Conservation (phyloP, 2,797 vertebrate genomes). For the Sparus aurata region DNA sequence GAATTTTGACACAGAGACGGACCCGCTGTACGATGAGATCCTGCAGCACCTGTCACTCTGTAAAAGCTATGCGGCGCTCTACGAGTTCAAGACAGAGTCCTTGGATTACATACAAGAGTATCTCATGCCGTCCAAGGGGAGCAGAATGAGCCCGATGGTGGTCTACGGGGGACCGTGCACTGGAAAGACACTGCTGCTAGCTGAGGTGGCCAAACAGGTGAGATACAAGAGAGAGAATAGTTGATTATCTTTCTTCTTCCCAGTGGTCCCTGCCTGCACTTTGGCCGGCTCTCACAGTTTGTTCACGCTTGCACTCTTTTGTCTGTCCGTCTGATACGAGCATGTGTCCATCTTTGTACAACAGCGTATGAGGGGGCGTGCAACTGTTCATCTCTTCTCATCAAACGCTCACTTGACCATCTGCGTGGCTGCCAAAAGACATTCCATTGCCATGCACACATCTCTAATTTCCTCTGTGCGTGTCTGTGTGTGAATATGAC, state of each 20-base stretch:
- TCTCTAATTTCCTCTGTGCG: constrained; percentile 36
- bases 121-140: constrained; percentile 91
- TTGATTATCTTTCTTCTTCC: background rate
- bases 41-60: constrained; percentile 97
- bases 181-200: constrained; percentile 95
- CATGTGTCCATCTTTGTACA: constrained; percentile 65
- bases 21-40: constrained; percentile 94
- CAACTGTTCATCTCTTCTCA: constrained; percentile 61
- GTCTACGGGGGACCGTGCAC: constrained; percentile 96
- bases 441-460: constrained; percentile 10
- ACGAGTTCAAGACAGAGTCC: constrained; percentile 93
- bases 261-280: background rate
- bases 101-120: constrained; percentile 94
- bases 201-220: constrained; percentile 98
- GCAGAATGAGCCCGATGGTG: constrained; percentile 91
- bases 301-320: constrained; percentile 4
- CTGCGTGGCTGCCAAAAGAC: constrained; percentile 61
- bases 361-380: constrained; percentile 60
- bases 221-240: constrained; percentile 44
- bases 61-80: constrained; percentile 92
- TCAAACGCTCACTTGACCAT: constrained; percentile 61
- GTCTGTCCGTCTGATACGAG: constrained; percentile 57
- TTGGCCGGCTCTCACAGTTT: constrained; percentile 2
- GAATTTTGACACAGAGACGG: constrained; percentile 97
- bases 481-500: background rate